Evolutionary conservation across 2,113 vertebrate species (phyloP).

Genomic region (Passer montanus): DNA sequence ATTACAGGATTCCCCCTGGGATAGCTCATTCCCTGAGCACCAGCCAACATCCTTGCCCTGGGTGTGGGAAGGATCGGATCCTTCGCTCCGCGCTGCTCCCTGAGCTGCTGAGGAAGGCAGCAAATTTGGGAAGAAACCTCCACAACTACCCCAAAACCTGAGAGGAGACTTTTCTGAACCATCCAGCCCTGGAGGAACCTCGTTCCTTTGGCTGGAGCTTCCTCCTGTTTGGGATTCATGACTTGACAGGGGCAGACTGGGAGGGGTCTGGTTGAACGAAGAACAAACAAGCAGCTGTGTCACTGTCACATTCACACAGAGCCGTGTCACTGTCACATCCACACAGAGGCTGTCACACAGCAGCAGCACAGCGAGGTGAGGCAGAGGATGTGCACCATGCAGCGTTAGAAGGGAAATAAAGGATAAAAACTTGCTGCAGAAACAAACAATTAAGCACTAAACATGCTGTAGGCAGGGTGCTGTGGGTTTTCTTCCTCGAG

Average conservation of each 20-base stretch:
- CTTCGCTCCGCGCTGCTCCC: neutral
- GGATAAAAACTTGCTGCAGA: neutral
- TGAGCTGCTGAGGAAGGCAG: neutral
- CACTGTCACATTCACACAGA: neutral
- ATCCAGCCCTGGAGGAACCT: neutral
- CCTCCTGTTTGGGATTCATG: neutral
- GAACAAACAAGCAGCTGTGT: neutral
- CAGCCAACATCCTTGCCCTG: neutral
- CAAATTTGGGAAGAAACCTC: neutral
- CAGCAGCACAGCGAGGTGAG: neutral
- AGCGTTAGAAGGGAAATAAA: neutral
- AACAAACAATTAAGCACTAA: neutral
- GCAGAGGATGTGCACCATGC: conserved; percentile 19
- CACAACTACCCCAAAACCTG: neutral
- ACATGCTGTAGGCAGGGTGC: neutral
- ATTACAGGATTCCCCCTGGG: conserved; percentile 29
- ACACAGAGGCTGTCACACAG: neutral
- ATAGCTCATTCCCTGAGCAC: neutral
- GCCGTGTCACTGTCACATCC: neutral
- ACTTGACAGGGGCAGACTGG: fast-evolving
- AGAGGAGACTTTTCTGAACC: neutral
- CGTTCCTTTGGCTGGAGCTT: neutral
- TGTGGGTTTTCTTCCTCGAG: neutral
- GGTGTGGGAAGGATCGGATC: neutral
- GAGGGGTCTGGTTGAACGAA: neutral